Evolutionary conservation across 35 echinoderm and acorn worm genomes (phyloP), one percentile per base, ranked within the genome.

Genomic region (Anneissia japonica): DNA sequence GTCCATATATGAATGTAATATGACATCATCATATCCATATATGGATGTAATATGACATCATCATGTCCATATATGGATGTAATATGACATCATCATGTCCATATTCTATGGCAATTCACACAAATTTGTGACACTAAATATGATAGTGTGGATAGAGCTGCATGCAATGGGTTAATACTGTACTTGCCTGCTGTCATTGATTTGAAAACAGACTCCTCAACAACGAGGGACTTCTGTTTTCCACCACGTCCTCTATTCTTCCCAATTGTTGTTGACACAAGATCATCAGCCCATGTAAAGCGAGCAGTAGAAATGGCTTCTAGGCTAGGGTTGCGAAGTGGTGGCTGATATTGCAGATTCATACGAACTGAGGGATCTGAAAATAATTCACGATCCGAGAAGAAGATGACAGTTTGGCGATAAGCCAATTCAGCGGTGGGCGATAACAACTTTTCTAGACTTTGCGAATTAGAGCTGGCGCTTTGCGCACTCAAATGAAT

Each of bases 171-270:
- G 23, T 14, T 43, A 40, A 13, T 13, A 21, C 23, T 38, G 23
- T 39, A 45, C 84, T 90, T 78, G 94, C 95, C 95, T 79, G 92
- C 84, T 5, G 93, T 74, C 95, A 97, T 98, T 36, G 95, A 88
- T 43, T 94, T 93, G 72, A 91, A 93, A 31, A 98, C 93, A 28
- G 95, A 93, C 79, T 98, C 95, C 37, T 98, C 96, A 23, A 99
- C 89, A 39, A 94, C 81, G 38, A 94, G 31, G 33, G 77, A 88
- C 28, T 89, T 90, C 72, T 91, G 87, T 79, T 86, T 84, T n/a
- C 46, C 55, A 30, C 32, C 73, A 16, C 81, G 80, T 33, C 46
- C 84, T 99, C 77, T 89, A 91, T 36, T 37, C 72, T 77, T 91
- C 14, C 76, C 83, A 34, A 39, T 39, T 35, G 75, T 36, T 14